Base-by-base conservation (phyloP, 1,140 invertebrate species). In the Bombus terrestris region DNA sequence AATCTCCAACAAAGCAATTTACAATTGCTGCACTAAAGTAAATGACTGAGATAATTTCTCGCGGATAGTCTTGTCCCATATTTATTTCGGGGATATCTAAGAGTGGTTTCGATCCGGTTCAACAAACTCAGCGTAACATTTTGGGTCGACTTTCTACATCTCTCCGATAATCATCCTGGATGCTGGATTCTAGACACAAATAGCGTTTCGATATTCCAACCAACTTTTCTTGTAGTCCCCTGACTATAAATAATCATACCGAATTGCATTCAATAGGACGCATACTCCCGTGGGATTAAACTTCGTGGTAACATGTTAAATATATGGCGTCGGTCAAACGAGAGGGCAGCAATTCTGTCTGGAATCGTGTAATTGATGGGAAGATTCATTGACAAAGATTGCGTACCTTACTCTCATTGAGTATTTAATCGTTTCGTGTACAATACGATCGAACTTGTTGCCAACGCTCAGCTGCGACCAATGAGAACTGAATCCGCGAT, bases 181-280 rank as follows among this genome's bases (percentile, higher is more conserved):
- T 57, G 43, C 10, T 39, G 3, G n/a, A 10, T 32, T 28, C 39
- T 25, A 28, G 39, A 43, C 28, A 68, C 43, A 77, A 83, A 69
- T 77, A 68, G 47, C 59, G 43, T 69, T 80, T 71, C 80, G 37
- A 25, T n/a, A 47, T 57, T 53, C 43, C n/a, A 39, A 73, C n/a
- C 71, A 32, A 73, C 39, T 73, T 73, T 43, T 18, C 71, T 13
- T 32, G 10, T 72, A 35, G 53, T 8, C 22, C 25, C 71, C 25
- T 32, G 35, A 22, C 59, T 76, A 39, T 76, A 76, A 83, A 76
- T 83, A 64, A 83, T 76, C 72, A 43, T 37, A 35, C 35, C 13
- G 68, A 39, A 41, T 74, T 15, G 18, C n/a, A 53, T 53, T 53
- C 47, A 5, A 5, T 15, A 18, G 4, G 41, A 43, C 13, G 22